Base-by-base conservation (phyloP, 2,888 invertebrate species). In the Epistrophe eligans region DNA sequence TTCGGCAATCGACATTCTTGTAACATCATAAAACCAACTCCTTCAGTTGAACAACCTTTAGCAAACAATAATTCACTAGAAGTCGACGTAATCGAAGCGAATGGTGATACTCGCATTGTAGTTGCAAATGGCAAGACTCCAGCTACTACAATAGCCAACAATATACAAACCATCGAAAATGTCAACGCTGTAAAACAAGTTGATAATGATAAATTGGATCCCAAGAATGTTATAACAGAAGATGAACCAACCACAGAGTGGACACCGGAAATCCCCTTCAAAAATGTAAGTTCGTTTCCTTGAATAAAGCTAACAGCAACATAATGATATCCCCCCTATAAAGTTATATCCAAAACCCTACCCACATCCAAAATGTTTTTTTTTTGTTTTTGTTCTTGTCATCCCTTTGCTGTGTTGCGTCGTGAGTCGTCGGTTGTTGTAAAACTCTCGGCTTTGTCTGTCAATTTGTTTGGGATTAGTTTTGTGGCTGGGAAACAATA, bases 181-280 rank as follows among this genome's bases (percentile, higher is more conserved):
- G 72, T 35, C 40, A 79, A 50, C 38, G 60, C 43, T 60, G 35
- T 77, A 2, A 84, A 72, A 15, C 55, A 73, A 32, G 50, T 52
- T 89, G 87, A 89, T 28, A 55, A 73, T 13, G 72, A 72, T 35
- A 79, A 79, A 74, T 73, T 77, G 60, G 91, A 90, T 79, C 92
- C 93, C 3, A 94, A 94, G 90, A 94, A 94, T 11, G 85, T 91
- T 89, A 94, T 95, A 76, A 94, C 95, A 1, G 97, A 97, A 35
- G 97, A 97, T 52, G 97, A 97, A 90, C 95, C 95, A 79, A 95
- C 95, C 0, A 95, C 96, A 0, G 97, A 97, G 90, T 98, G 98
- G 97, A 97, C 95, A 28, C 97, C 98, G 0, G 98, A 98, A 93
- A 97, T 98, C 92, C 98, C 98, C 1, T 98, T 98, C 91, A 96